Base-by-base conservation (phyloP, 2,113 vertebrate genomes). In the Nettapus auritus region DNA sequence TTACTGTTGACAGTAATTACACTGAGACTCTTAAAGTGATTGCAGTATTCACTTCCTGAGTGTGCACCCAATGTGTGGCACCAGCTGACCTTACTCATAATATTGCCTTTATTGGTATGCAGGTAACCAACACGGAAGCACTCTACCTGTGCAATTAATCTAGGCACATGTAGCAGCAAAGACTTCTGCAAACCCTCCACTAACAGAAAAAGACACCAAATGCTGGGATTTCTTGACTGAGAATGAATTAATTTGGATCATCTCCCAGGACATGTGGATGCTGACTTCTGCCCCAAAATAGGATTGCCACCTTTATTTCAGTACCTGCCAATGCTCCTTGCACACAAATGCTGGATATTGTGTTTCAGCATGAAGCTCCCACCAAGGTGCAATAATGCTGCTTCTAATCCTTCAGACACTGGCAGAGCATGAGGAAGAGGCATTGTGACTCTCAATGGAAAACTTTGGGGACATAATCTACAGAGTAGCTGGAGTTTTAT, bases 331-430 rank as follows among this genome's bases (percentile, higher is more conserved):
- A 46, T 79, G 94, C 55, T 93, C 95, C 92, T 50, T 96, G 25
- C 28, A 78, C 52, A 82, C 96, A 97, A 40, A 96, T 86, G 52
- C 77, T 96, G 31, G 56, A 22, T 42, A 87, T 94, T 88, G 40
- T 97, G 52, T 93, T 53, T 40, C 7, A 89, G 11, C 0, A 2
- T 1, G 11, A 89, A 11, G 60, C 70, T 69, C 70, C 88, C 2
- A 90, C n/a, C 50, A 67, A 92, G 44, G 96, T 63, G 17, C 91
- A 97, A 7, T 90, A 95, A 85, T 87, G 55, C 17, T 82, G 73
- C 17, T 92, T 59, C 48, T 53, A 60, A 29, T 88, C 86, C 60
- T 96, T 96, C 3, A 13, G 64, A 67, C 69, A 90, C 26, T 90
- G 74, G 5, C 52, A 40, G 34, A 96, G 93, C 22, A 98, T 66